Evolutionary conservation across 2,888 invertebrate species (phyloP).

Genomic region (Apamea sordens): DNA sequence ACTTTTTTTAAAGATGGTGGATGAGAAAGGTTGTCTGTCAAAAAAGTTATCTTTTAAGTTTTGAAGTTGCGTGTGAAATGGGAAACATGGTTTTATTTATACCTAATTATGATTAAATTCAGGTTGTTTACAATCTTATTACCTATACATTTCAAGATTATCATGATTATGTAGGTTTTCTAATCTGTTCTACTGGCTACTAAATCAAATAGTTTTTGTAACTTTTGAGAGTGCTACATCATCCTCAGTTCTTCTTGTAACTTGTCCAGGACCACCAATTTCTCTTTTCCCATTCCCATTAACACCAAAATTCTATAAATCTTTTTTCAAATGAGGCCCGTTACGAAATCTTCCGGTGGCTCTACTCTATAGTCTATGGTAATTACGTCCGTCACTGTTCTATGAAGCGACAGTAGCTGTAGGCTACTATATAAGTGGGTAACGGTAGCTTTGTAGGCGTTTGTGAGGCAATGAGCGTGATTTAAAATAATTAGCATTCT

Average conservation of each 20-base stretch:
- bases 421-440: constrained; percentile 55
- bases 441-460: constrained; percentile 57
- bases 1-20: constrained; percentile 42
- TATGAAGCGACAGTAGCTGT: constrained; percentile 40
- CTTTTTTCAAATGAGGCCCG: constrained; percentile 37
- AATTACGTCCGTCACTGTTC: constrained; percentile 35
- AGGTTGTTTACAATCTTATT: not conserved
- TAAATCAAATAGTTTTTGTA: not conserved
- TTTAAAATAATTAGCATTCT: constrained; percentile 38
- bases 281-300: not conserved
- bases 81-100: not conserved
- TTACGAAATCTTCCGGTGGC: constrained; percentile 47
- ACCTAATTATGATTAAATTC: not conserved
- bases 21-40: constrained; percentile 35
- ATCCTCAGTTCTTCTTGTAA: not conserved
- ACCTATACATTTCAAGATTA: not conserved
- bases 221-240: not conserved
- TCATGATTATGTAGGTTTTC: not conserved
- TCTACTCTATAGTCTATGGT: constrained; percentile 47
- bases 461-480: constrained; percentile 31
- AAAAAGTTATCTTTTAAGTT: constrained; percentile 36
- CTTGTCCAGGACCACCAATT: not conserved
- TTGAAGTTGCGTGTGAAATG: constrained; percentile 13
- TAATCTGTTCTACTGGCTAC: not conserved
- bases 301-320: constrained; percentile 38